Base-by-base conservation (phyloP, 2,888 invertebrate species). In the Melieria omissa region DNA sequence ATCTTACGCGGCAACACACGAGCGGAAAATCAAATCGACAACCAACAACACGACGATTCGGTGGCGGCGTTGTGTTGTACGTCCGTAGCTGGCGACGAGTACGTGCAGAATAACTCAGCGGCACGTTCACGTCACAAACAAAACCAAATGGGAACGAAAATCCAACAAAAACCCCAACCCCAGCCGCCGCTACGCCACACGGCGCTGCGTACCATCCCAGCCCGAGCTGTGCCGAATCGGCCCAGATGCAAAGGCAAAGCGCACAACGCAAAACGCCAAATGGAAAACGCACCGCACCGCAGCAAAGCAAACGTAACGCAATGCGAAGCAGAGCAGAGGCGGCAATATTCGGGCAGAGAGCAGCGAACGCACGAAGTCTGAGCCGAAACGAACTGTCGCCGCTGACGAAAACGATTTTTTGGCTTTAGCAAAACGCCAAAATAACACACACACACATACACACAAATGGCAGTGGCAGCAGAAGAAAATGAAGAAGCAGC, bases 101-200 rank as follows among this genome's bases (percentile, higher is more conserved):
- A 86, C 86, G 86, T 86, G 85, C 85, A 85, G 85, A 86, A 85
- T 86, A 85, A 86, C 85, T 85, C 86, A 82, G 82, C 81, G 80
- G 80, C 82, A 82, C 83, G 84, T 84, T 83, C 84, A 86, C 85
- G 86, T 86, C 86, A 85, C 86, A 86, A 86, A 85, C 84, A 85
- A 85, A 86, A 86, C 87, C 85, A 86, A 86, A 85, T 60, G 67
- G 57, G 49, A 58, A 67, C 67, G 67, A 67, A 66, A 67, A 67
- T 67, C 67, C 61, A 82, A 81, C 79, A 80, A 78, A 72, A 74
- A 74, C 74, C 72, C 74, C 29, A 29, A 29, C 29, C 29, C 29
- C 54, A 65, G 49, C 57, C 55, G 62, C 57, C 49, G 66, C 57
- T 41, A 78, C 80, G 80, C 82, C 81, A 78, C 81, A 83, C 84